Conservation (phyloP, 2,888 invertebrate genomes). For the Metacarcinus magister region DNA sequence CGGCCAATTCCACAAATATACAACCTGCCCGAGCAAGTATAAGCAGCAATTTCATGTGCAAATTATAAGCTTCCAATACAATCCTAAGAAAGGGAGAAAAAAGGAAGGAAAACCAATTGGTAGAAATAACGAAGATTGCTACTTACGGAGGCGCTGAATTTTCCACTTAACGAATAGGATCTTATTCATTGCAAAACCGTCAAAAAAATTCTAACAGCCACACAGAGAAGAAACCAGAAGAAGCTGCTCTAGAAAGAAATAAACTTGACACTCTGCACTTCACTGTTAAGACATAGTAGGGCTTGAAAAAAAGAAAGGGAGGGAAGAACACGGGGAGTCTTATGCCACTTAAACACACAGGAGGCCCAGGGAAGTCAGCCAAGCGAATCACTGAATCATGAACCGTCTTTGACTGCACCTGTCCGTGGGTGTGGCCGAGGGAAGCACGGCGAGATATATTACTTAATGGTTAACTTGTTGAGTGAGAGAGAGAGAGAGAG, state of each 20-base stretch:
- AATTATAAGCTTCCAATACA: not conserved
- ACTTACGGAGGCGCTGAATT: not conserved
- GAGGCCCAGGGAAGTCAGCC: not conserved
- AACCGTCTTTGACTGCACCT: conserved; percentile 36
- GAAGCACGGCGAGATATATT: conserved; percentile 16
- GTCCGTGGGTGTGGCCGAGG: conserved; percentile 20
- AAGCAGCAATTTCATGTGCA: not conserved
- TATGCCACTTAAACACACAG: conserved; percentile 36
- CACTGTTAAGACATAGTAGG: not conserved
- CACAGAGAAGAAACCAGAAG: not conserved
- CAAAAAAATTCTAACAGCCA: not conserved
- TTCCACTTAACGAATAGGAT: not conserved
- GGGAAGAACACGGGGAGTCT: not conserved
- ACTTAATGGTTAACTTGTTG: conserved; percentile 9
- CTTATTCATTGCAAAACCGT: not conserved
- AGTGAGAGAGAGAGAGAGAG: not conserved
- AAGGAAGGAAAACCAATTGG: not conserved
- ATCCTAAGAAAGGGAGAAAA: not conserved
- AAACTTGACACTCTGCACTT: not conserved
- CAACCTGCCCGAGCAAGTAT: not conserved
- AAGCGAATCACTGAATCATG: conserved; percentile 30
- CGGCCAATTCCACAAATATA: not conserved
- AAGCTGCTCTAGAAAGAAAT: not conserved
- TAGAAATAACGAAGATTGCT: not conserved
- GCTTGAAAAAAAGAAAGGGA: not conserved